Evolutionary conservation across 2,888 invertebrate species (phyloP), one percentile per base, ranked within the genome.

Genomic region (Lydus trimaculatus): DNA sequence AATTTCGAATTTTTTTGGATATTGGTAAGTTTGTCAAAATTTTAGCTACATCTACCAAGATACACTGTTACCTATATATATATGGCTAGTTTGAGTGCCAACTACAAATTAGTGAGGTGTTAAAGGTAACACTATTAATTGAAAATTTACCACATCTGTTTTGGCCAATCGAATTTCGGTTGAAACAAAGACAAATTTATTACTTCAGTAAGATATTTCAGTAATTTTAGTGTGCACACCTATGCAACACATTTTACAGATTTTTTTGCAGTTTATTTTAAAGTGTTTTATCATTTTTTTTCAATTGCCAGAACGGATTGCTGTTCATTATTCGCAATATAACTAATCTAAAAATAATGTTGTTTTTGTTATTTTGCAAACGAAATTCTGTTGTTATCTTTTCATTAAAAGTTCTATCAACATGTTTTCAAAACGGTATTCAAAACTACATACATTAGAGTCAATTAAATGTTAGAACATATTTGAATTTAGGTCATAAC

Each of bases 1-100:
- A 1, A 84, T 85, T 69, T 84, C 85, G 0, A 85, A 84, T 67
- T 85, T 85, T 75, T 85, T 85, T 71, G 85, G 85, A 70, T 85
- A 85, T 74, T 85, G 85, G 85, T 85, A 79, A 75, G 84, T 80
- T 43, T 33, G 33, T 33, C 33, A 2, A 33, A 33, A 11, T 11
- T 9, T 8, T 33, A 6, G 11, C 33, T 5, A 33, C 33, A 9
- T 33, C 33, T 8, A 33, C 28, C 28, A 28, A 28, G 28, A 28
- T 4, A 33, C 3, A 33, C 8, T 11, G 6, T 43, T 43, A 0
- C 36, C 1, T 13, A 4, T 13, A 4, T 17, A 2, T 8, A 52
- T 8, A 5, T 48, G 17, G 3, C 11, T 13, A 5, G 13, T 56
- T 13, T 13, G 7, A 56, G n/a, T 56, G 56, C 56, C 56, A 56